phyloP scores from a whole-genome alignment of 2,797 vertebrate species.

The Sebastolobus alascanus region DNA sequence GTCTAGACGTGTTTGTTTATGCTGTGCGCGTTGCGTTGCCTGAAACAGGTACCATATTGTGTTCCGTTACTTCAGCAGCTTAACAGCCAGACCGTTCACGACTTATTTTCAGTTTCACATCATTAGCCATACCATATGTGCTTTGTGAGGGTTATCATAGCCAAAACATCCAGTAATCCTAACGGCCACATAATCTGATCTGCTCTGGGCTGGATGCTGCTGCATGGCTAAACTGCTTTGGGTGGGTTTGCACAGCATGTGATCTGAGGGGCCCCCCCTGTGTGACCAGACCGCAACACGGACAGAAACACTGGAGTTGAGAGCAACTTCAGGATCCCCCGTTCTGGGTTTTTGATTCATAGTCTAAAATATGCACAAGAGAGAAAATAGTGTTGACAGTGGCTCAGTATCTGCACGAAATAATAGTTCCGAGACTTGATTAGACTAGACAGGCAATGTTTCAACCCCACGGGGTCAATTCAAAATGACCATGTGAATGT shows the following conservation, averaged over 20 bases:
- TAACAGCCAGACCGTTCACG: slow-evolving; percentile 49
- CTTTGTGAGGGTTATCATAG: slow-evolving; percentile 75
- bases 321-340: slow-evolving; percentile 1
- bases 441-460: background rate
- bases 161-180: slow-evolving; percentile 76
- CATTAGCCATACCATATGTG: slow-evolving; percentile 80
- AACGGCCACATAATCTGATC: slow-evolving; percentile 78
- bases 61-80: slow-evolving; percentile 57
- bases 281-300: slow-evolving; percentile 29
- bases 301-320: slow-evolving; percentile 25
- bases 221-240: slow-evolving; percentile 79
- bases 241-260: slow-evolving; percentile 80
- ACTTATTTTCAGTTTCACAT: slow-evolving; percentile 72
- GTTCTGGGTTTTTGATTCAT: background rate
- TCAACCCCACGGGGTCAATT: background rate
- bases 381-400: background rate
- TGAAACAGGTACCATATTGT: slow-evolving; percentile 59
- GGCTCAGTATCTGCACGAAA: background rate
- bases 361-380: background rate
- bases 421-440: background rate
- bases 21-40: background rate
- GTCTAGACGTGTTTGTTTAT: slow-evolving; percentile 16
- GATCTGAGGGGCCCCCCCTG: slow-evolving; percentile 57
- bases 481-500: background rate
- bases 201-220: slow-evolving; percentile 58